Evolutionary conservation across 2,888 invertebrate species (phyloP), one percentile per base, ranked within the genome.

Genomic region (Anodontia alba): DNA sequence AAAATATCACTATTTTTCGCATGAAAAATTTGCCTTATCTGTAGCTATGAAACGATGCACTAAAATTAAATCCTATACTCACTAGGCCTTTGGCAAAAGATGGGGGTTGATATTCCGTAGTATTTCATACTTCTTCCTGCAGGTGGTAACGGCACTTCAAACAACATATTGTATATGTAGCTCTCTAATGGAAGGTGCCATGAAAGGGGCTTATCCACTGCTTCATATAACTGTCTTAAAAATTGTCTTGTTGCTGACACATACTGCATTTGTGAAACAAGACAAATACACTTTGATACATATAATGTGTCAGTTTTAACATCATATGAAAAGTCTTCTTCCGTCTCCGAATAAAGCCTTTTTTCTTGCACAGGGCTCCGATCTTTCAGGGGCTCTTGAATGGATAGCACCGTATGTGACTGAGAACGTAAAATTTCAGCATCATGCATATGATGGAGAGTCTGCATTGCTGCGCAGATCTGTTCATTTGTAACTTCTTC

Each of bases 381-480:
- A 46, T 81, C 84, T n/a, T 84, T 80, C 1, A 81, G 68, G 23
- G 80, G 81, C 43, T 89, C 88, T 33, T 78, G 81, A 0, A 81
- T 74, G 33, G 83, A 84, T n/a, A 75, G 57, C 7, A 76, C 76
- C 2, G 76, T 57, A 17, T 82, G 76, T 29, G 78, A 78, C 29
- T 73, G 80, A 36, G 54, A 96, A 80, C 66, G 88, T 80, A 86
- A 85, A 33, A 90, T 81, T 76, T 93, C 93, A 0, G 93, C 92
- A 66, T 94, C 92, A 87, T 95, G 95, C 93, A 94, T 95, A 94
- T 97, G 97, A 95, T 98, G 98, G 89, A 99, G 96, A 49, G 98
- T 98, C 94, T 98, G 98, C 97, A 99, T 98, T 73, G 99, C 98
- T 91, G 97, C 97, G 94, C 98, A 98, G 90, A 99, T 98, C 94